Evolutionary conservation across 2,113 vertebrate genomes (phyloP), one percentile per base, ranked within the genome.

Genomic region (Hyperopisus bebe): DNA sequence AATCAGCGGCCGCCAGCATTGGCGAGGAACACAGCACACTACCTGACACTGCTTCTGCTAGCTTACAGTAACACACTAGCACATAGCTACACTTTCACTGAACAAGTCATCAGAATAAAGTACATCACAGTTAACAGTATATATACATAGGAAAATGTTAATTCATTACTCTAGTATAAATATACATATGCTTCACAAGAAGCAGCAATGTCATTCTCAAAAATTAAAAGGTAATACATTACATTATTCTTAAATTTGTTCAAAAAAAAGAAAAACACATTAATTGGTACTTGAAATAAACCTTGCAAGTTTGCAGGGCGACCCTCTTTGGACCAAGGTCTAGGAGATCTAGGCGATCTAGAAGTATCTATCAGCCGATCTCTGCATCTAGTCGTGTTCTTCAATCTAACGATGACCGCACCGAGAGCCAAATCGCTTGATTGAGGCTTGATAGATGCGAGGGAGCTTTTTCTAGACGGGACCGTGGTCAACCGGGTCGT

Each of bases 251-350:
- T 92, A 55, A 51, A 21, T 27, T 53, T 87, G n/a, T 70, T 92
- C 58, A 62, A 62, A 88, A 24, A 85, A 92, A 90, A 80, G 58
- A 83, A 82, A 89, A 90, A 82, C 95, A 96, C 96, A 96, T 94
- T 96, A 97, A 98, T 97, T 97, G 93, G 96, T 97, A 97, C 96
- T 96, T 97, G 97, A 98, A 97, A 97, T 97, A 98, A 97, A 98
- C 97, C 97, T 98, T 97, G 97, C 97, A 97, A 97, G 97, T 97
- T 95, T 97, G 97, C 97, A 97, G 97, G 97, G 97, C 96, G 97
- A 97, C 97, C 97, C 97, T 97, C 97, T 97, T 97, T 97, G 97
- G 97, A 97, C 97, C 97, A 95, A 97, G 96, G 96, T 97, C 96
- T 97, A 97, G 97, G 93, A 97, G 97, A 97, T 98, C 96, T 97